phyloP scores from a whole-genome alignment of 1,140 invertebrate species.

The Mamestra configurata region DNA sequence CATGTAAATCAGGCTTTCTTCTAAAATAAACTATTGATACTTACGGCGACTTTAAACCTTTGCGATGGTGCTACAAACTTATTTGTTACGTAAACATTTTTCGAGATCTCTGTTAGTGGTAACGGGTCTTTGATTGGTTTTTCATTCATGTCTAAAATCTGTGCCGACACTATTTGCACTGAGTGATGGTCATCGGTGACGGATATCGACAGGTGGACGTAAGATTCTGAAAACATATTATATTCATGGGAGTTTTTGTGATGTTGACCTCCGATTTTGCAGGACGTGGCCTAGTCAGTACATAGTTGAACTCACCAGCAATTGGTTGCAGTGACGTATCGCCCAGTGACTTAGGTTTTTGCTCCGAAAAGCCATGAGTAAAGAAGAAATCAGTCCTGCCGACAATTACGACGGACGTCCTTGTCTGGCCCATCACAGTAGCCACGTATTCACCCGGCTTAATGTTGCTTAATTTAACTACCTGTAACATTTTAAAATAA shows the following conservation, averaged over 20 bases:
- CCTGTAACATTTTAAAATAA: slow-evolving; percentile 23
- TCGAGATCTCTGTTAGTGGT: neutral
- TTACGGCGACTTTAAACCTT: slow-evolving; percentile 48
- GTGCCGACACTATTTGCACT: slow-evolving; percentile 37
- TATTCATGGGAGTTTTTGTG: too few species aligned
- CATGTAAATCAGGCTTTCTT: neutral
- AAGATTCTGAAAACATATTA: slow-evolving; percentile 37
- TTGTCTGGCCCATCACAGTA: neutral
- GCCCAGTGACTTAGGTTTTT: slow-evolving; percentile 10
- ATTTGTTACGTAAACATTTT: slow-evolving; percentile 41
- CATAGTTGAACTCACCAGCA: slow-evolving; percentile 30
- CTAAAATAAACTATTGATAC: neutral
- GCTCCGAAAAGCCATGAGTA: slow-evolving; percentile 51
- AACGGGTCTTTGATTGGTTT: neutral
- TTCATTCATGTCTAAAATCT: slow-evolving; percentile 46
- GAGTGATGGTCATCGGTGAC: slow-evolving; percentile 38
- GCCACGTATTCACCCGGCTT: slow-evolving; percentile 46
- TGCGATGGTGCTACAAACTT: slow-evolving; percentile 22
- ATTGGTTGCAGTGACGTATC: slow-evolving; percentile 49
- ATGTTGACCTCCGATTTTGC: too few species aligned
- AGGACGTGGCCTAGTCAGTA: neutral
- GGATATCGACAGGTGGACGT: slow-evolving; percentile 41
- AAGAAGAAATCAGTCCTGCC: slow-evolving; percentile 55
- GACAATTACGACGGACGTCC: slow-evolving; percentile 31
- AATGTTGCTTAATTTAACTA: slow-evolving; percentile 11